Evolutionary conservation across 1,140 invertebrate genomes (phyloP).

Genomic region (Apis cerana): DNA sequence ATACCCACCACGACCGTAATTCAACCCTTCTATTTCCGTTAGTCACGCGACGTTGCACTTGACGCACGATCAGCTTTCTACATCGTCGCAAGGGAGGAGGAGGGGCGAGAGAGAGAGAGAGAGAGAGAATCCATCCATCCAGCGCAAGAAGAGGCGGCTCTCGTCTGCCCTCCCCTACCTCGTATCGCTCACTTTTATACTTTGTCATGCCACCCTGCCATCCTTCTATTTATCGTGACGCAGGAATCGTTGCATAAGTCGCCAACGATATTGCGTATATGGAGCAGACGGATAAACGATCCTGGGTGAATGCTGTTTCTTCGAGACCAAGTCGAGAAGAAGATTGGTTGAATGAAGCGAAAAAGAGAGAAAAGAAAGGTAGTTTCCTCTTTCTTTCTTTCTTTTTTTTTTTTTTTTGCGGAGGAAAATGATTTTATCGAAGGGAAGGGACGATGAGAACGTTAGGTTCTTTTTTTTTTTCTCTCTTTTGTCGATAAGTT

Average conservation of each 20-base stretch:
- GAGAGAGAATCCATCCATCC: background rate
- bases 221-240: background rate
- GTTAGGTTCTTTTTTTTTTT: too few relatives aligned
- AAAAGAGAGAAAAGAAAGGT: too few relatives aligned
- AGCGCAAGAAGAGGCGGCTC: background rate
- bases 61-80: slow-evolving; percentile 50
- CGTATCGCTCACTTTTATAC: background rate
- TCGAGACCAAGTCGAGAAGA: too few relatives aligned
- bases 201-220: background rate
- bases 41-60: slow-evolving; percentile 61
- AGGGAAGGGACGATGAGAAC: too few relatives aligned
- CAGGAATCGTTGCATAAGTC: slow-evolving; percentile 32
- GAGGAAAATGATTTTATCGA: too few relatives aligned
- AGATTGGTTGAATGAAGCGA: too few relatives aligned
- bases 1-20: slow-evolving; percentile 16
- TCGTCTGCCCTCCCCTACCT: background rate
- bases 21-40: slow-evolving; percentile 48
- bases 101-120: too few relatives aligned
- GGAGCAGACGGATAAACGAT: background rate
- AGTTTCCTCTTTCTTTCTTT: too few relatives aligned
- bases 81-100: slow-evolving; percentile 4
- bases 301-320: background rate
- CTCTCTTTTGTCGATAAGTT: too few relatives aligned
- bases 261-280: slow-evolving; percentile 11
- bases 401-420: too few relatives aligned